Base-by-base conservation (phyloP, 2,797 vertebrate genomes). In the Enteromius thamalakanensis region DNA sequence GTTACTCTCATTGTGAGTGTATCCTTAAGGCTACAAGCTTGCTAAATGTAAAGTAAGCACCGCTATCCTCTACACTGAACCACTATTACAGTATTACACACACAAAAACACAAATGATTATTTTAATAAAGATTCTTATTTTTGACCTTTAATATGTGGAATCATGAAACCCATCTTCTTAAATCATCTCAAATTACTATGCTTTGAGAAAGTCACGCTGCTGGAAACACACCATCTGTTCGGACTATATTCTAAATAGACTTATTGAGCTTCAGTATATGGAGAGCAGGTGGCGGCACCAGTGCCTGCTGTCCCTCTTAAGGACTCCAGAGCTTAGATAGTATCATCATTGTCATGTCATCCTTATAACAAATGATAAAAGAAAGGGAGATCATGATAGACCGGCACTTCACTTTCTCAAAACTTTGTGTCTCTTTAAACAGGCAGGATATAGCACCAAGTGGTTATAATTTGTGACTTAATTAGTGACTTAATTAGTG, bases 211-310 rank as follows among this genome's bases (percentile, higher is more conserved):
- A 71, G 72, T 53, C 60, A 40, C 77, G 3, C 65, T 34, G 62
- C 80, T 60, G 80, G 71, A 89, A 90, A 89, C 76, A 89, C 64
- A 87, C 84, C 90, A 90, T 87, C 85, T 87, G 81, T 87, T 90
- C 72, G 62, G 77, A 89, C 42, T 64, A 77, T 90, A 86, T 85
- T 88, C 65, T 77, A 91, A 89, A 90, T 86, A 79, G n/a, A 68
- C 68, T 78, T 76, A 67, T 85, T 70, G 37, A 86, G 80, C 74
- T 75, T 65, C 2, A 26, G 55, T 47, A 87, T 78, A 53, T 32
- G 65, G 49, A 80, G 79, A 79, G 75, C 88, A 89, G 85, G 87
- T 85, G 82, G 85, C 49, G 64, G 60, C 49, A 64, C 42, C 51
- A 72, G 67, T 29, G 64, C 65, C 65, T 58, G 42, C 37, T 67